Evolutionary conservation across 2,797 vertebrate species (phyloP).

Genomic region (Pyrocephalus nanus): DNA sequence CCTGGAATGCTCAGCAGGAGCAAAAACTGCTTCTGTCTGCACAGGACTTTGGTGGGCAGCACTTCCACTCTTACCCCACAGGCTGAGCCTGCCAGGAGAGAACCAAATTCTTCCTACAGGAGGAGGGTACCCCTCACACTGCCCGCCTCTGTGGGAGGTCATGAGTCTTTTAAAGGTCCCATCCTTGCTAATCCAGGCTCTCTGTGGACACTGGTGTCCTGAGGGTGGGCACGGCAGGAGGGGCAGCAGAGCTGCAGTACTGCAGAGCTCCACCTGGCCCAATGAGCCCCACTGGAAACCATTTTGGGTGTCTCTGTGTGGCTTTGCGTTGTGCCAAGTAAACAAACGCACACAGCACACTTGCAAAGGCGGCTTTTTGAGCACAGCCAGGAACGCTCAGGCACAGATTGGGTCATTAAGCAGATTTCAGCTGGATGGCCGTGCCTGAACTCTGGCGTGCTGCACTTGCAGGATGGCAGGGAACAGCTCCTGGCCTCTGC

Average conservation of each 20-base stretch:
- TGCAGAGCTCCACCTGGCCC: neutral
- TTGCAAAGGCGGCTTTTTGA: neutral
- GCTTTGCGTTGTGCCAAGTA: neutral
- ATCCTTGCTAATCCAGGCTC: neutral
- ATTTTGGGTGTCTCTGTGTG: neutral
- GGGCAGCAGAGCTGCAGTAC: neutral
- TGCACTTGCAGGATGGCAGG: neutral
- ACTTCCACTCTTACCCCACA: neutral
- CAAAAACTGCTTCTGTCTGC: neutral
- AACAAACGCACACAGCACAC: neutral
- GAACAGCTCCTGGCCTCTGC: neutral
- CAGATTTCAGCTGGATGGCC: conserved; percentile 17
- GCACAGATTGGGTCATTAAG: neutral
- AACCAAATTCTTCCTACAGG: neutral
- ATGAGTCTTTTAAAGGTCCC: neutral
- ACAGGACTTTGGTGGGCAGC: neutral
- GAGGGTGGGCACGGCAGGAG: neutral
- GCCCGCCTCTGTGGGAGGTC: neutral
- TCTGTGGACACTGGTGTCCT: accelerated
- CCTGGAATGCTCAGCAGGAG: neutral
- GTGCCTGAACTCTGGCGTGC: neutral
- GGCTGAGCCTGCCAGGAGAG: neutral
- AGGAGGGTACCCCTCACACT: neutral
- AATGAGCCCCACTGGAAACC: neutral
- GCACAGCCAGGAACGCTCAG: neutral